A percentile compares a stretch with the other conserved stretches of the same genome.
These are phyloP conservation scores for Heliothis subflexa DNA, from an alignment of 1,140 invertebrate species.

Conservation along the genomic window DNA sequence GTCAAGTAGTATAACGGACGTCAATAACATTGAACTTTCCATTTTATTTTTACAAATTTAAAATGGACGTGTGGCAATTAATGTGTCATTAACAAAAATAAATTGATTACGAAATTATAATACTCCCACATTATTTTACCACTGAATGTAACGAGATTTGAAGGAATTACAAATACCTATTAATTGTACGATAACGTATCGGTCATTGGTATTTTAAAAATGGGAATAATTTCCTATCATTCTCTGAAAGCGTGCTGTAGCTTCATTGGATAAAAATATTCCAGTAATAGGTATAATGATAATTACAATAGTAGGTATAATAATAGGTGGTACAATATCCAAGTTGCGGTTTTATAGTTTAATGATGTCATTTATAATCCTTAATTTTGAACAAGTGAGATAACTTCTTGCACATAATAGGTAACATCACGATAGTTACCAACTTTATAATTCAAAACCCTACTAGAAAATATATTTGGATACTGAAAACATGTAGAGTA, in stretches of 20 bases:
- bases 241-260: background rate
- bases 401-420: too few species aligned
- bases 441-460: too few species aligned
- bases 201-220: constrained; percentile 32
- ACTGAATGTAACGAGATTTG: background rate
- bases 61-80: background rate
- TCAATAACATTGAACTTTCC: background rate
- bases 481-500: too few species aligned
- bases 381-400: too few species aligned
- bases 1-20: background rate
- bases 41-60: background rate
- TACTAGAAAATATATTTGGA: too few species aligned
- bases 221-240: constrained; percentile 13
- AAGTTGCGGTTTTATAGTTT: too few species aligned
- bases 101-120: constrained; percentile 2
- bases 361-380: too few species aligned
- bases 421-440: too few species aligned
- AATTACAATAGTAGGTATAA: too few species aligned
- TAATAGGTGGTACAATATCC: too few species aligned
- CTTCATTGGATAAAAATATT: background rate
- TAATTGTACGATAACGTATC: background rate
- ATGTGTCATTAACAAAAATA: background rate
- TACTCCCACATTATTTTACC: background rate
- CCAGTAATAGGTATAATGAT: too few species aligned
- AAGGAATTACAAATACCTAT: background rate